phyloP scores from a whole-genome alignment of 2,113 vertebrate genomes.

The Oreochromis aureus region DNA sequence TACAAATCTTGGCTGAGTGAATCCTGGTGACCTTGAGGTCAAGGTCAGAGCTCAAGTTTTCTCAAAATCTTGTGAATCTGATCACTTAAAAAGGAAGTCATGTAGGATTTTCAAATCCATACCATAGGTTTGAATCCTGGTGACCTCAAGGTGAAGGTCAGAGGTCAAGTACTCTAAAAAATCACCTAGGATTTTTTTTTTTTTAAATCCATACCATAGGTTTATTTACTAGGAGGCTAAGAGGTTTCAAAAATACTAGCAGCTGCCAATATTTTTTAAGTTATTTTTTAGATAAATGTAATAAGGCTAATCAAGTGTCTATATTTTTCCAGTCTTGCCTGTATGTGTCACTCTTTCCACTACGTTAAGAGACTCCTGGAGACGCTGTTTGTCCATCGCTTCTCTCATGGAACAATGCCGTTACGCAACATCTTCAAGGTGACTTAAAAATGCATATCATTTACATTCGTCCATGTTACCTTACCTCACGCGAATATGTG shows the following conservation, averaged over 20 bases:
- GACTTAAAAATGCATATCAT: neutral
- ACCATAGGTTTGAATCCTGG: no score
- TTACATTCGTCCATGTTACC: neutral
- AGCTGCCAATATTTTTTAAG: neutral
- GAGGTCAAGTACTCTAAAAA: no score
- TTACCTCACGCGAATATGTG: neutral
- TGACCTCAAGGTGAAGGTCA: no score
- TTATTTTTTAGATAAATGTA: neutral
- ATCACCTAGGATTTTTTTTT: no score
- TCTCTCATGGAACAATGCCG: slow-evolving; percentile 92
- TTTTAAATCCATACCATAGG: no score
- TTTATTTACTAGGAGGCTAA: no score
- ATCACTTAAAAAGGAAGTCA: no score
- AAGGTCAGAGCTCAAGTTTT: no score
- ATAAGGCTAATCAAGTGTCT: neutral
- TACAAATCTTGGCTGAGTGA: no score
- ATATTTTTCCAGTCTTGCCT: slow-evolving; percentile 76
- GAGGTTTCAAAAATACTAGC: neutral
- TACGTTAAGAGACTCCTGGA: slow-evolving; percentile 88
- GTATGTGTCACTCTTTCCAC: slow-evolving; percentile 90
- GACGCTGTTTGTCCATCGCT: slow-evolving; percentile 89
- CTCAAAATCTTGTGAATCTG: no score
- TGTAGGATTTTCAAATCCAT: no score
- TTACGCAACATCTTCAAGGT: slow-evolving; percentile 92
- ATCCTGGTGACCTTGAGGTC: no score